Evolutionary conservation across 64 coral and sea anemone species (phyloP), one percentile per base, ranked within the genome.

Genomic region (Montipora cactus): DNA sequence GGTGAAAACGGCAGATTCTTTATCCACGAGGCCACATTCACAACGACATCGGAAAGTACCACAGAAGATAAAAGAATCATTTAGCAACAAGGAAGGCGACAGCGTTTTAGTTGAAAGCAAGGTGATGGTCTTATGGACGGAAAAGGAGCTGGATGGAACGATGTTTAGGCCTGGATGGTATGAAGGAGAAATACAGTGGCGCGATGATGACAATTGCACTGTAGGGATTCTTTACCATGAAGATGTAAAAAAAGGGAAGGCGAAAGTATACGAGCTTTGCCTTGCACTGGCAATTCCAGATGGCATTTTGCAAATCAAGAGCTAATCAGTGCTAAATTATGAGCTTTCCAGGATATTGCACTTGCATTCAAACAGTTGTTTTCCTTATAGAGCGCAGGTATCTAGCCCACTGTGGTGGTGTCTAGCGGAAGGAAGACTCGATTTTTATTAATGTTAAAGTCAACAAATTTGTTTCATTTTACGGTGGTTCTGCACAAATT

Each of bases 221-320:
- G 22, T 85, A 87, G 21, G 81, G 4, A 67, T 93, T 22, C 64
- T 92, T 49, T 92, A 92, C 82, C 69, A 71, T 53, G 90, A 92
- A 59, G 90, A 76, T 47, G 74, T 14, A 45, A 76, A 37, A 37
- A 37, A 37, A 37, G 37, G 37, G 37, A 37, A 37, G 37, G 37
- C 37, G 37, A 37, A 37, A 37, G 37, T 37, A 37, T 37, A 37
- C 37, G 37, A 37, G 37, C 37, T 37, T 37, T 37, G 2, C 37
- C 37, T 37, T 37, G 2, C 37, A 37, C 37, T 37, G 37, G 37
- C 37, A 37, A 37, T 37, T 37, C 0, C 37, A 37, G 37, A 37
- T 37, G 37, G 37, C 37, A 37, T 37, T 37, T 37, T 37, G 37
- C 37, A 37, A 37, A 37, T 37, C 37, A 37, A 37, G 37, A 37